Evolutionary conservation across 2,113 vertebrate species (phyloP), one percentile per base, ranked within the genome.

Genomic region (Daphoenositta chrysoptera): DNA sequence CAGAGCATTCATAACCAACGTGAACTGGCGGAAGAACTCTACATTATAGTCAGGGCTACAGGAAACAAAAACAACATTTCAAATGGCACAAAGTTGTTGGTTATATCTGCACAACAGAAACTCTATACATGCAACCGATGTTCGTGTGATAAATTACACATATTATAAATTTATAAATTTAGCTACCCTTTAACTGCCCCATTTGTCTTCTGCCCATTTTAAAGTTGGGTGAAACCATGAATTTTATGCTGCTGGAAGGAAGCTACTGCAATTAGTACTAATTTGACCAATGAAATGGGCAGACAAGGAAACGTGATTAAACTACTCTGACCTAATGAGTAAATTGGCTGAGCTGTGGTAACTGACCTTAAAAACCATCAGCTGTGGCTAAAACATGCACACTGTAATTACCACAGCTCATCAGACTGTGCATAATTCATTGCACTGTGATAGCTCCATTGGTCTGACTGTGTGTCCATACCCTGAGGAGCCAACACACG

Each of bases 1-100:
- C 97, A 99, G 97, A 87, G 99, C 99, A 80, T 99, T 99, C 99
- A 99, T 99, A 95, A 99, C 99, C 95, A 99, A 97, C 12, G 98
- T 98, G 91, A 99, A 99, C 79, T 99, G 98, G 91, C 99, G 98
- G 93, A 99, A 99, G 98, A 99, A 99, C 94, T 99, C 99, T 96
- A 99, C 98, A 26, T 99, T 99, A 96, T 99, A 99, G 90, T 99
- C 99, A 50, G 99, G 98, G 97, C 99, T 99, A 97, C 71, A 91
- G 94, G 64, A 89, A 75, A 95, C 91, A 97, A 66, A 97, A 98
- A 83, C 89, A 96, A 85, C 42, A 89, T 83, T 93, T 83, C 83
- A 82, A 83, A 66, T 23, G 70, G 58, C 40, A n/a, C 26, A 69
- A 47, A 66, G n/a, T 13, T 73, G 13, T 15, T 71, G 61, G 35